A percentile compares a stretch with the other conserved stretches of the same genome.
Conservation (phyloP, 1,140 invertebrate species). For the Notospermus geniculatus region DNA sequence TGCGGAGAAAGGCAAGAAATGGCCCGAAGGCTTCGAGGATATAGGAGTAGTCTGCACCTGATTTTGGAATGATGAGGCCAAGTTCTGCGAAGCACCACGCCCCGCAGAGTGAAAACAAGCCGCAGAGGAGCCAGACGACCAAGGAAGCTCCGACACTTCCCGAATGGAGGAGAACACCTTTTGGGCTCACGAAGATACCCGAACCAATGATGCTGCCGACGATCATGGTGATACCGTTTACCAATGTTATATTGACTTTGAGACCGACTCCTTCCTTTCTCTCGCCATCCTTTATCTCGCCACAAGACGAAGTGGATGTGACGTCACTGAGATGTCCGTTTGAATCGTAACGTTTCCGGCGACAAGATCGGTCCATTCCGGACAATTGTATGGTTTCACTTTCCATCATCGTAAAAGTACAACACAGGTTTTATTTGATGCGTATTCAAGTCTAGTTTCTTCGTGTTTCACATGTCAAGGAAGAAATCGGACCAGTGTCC, state of each 20-base stretch:
- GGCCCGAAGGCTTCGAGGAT: conserved; percentile 23
- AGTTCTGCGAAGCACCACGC: conserved; percentile 33
- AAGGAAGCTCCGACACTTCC: conserved; percentile 77
- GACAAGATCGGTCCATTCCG: neutral
- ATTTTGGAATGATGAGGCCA: conserved; percentile 21
- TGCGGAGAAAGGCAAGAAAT: conserved; percentile 20
- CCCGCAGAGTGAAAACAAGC: conserved; percentile 70
- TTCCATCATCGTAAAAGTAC: no score
- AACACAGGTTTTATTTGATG: no score
- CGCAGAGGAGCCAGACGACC: conserved; percentile 75
- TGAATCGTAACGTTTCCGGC: neutral
- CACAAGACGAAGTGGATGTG: no score
- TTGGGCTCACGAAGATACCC: conserved; percentile 92
- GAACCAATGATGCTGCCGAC: conserved; percentile 57
- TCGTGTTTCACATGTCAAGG: no score
- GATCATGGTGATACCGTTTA: conserved; percentile 28
- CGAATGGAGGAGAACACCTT: conserved; percentile 73
- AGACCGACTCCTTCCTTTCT: conserved; percentile 19
- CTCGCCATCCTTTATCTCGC: no score
- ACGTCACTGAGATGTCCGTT: conserved; percentile 21
- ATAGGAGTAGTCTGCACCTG: conserved; percentile 34
- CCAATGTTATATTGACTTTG: conserved; percentile 18
- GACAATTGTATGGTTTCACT: neutral
- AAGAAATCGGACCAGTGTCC: no score
- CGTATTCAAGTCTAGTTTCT: no score